Evolutionary conservation across 2,113 vertebrate species (phyloP), one percentile per base, ranked within the genome.

Genomic region (Copsychus sechellarum): DNA sequence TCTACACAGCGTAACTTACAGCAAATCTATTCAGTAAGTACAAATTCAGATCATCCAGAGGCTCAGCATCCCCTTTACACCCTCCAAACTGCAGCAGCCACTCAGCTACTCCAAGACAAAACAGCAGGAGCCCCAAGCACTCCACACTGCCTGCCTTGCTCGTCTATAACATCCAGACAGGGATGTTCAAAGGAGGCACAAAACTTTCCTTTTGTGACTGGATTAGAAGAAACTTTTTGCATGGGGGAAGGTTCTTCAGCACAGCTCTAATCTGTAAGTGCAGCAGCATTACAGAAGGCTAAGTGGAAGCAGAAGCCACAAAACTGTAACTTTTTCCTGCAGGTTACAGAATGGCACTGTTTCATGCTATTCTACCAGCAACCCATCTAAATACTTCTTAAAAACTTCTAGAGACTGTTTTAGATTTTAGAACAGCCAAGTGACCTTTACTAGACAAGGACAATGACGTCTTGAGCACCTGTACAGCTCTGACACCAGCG

Each of bases 121-220:
- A 19, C 4, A 8, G 11, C 8, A 66, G 10, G 42, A 87, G 48
- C 48, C 31, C 17, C 1, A 22, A 21, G 36, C 8, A 9, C 26
- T 66, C 42, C 71, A 43, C 2, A 1, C 45, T 47, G 48, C 85
- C 82, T 38, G 28, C 29, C 58, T 13, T 31, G 21, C n/a, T 73
- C 1, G 0, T 19, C 60, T 53, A 2, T 2, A 58, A 36, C 29
- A 50, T 40, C 1, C 0, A 58, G 38, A 61, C n/a, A 38, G 42
- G 18, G 38, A 31, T 56, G 24, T 36, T 77, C 70, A 48, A 45
- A 81, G 57, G 20, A 81, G 24, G 47, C 56, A 83, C 60, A 84
- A 43, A 91, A 64, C 2, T 1, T 38, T 11, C 43, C 33, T 84
- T 77, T 58, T 5, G 3, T 4, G 6, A 43, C 58, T 78, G 60